A percentile compares a stretch with the other conserved stretches of the same genome.
phyloP scores from a whole-genome alignment of 2,113 vertebrate genomes.

The Empidonax alnorum region DNA sequence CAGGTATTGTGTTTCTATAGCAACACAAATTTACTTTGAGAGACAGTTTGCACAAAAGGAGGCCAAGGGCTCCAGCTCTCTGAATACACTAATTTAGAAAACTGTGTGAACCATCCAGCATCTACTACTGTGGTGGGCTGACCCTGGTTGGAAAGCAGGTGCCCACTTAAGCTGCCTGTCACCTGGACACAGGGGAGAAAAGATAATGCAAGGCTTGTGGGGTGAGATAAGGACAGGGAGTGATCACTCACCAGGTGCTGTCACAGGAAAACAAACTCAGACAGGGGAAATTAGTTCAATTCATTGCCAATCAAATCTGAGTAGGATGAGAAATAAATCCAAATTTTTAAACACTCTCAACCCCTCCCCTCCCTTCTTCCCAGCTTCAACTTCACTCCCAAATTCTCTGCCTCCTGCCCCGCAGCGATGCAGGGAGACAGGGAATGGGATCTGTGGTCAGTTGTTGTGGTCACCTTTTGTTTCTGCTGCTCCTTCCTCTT shows the following conservation, averaged over 20 bases:
- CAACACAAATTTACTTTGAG: conserved; percentile 16
- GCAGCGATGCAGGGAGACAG: neutral
- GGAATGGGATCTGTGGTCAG: neutral
- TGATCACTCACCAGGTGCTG: neutral
- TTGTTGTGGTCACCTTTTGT: neutral
- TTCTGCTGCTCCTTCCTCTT: neutral
- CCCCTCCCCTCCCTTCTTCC: neutral
- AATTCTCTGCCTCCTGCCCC: neutral
- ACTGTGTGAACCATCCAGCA: neutral
- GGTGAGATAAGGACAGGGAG: neutral
- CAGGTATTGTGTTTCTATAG: conserved; percentile 28
- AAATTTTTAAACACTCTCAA: neutral
- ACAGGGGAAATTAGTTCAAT: neutral
- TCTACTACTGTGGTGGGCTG: neutral
- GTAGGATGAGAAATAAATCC: neutral
- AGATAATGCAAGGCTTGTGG: neutral
- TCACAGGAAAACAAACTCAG: neutral
- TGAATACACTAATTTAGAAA: neutral
- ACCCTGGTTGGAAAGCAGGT: neutral
- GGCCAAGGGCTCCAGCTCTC: neutral
- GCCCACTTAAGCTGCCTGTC: neutral
- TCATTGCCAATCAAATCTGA: neutral
- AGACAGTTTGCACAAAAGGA: neutral
- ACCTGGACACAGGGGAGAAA: neutral
- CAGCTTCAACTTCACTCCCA: neutral